phyloP scores from a whole-genome alignment of 2,888 invertebrate species.

The Lagria hirta region DNA sequence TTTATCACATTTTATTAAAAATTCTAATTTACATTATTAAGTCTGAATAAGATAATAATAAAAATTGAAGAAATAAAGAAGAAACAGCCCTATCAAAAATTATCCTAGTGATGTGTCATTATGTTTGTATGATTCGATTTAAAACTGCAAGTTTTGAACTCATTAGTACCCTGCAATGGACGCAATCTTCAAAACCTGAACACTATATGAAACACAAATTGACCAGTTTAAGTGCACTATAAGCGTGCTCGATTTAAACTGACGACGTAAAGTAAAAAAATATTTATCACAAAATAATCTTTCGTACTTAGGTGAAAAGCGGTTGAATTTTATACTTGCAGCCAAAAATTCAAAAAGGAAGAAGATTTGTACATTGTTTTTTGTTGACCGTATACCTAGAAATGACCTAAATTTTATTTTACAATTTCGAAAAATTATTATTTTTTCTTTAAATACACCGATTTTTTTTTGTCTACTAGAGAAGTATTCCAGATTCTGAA shows the following conservation, averaged over 20 bases:
- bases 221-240: slow-evolving; percentile 11
- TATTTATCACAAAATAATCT: slow-evolving; percentile 18
- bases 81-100: slow-evolving; percentile 27
- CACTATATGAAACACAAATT: slow-evolving; percentile 15
- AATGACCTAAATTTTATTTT: slow-evolving; percentile 47
- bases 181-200: no score
- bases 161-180: slow-evolving; percentile 47
- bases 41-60: no score
- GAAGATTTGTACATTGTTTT: slow-evolving; percentile 48
- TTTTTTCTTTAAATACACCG: slow-evolving; percentile 29
- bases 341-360: slow-evolving; percentile 36
- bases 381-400: slow-evolving; percentile 53
- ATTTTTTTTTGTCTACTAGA: slow-evolving; percentile 32
- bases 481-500: slow-evolving; percentile 34
- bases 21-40: slow-evolving; percentile 36
- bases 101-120: slow-evolving; percentile 53
- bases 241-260: slow-evolving; percentile 13
- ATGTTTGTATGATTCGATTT: slow-evolving; percentile 46
- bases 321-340: slow-evolving; percentile 38
- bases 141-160: slow-evolving; percentile 47
- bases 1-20: slow-evolving; percentile 47
- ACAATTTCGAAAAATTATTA: slow-evolving; percentile 29
- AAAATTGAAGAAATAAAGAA: no score
- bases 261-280: slow-evolving; percentile 17
- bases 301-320: slow-evolving; percentile 31